Base-by-base conservation (phyloP, 2,797 vertebrate genomes). In the Apogon talboti region DNA sequence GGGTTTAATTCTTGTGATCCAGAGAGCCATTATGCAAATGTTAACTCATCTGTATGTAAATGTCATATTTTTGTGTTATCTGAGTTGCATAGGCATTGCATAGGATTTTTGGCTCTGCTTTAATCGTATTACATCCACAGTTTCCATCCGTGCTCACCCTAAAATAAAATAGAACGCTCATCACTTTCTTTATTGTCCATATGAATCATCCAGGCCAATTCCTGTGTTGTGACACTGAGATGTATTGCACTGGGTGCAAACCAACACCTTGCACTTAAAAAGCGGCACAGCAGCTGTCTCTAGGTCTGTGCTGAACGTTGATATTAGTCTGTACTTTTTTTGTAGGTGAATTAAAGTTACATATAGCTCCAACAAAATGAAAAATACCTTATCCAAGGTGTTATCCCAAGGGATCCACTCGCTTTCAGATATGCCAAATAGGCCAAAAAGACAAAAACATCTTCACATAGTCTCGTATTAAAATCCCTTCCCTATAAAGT, bases 21-120 rank as follows among this genome's bases (percentile, higher is more conserved):
- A 11, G 64, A 71, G 61, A 64, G 49, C 66, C 58, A 79, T 86
- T 84, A 88, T 87, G 82, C 76, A 85, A 88, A 86, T 79, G 59
- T 68, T 57, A 66, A 41, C 77, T 81, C 83, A 78, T 88, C 65
- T 83, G 69, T 77, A 85, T 87, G 86, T 76, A 83, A 87, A 87
- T 85, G 56, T 67, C 53, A 51, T 76, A 54, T 73, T 77, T 74
- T 67, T 42, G 35, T 64, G 19, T 71, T 63, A 81, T 78, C 49
- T 41, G 44, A 62, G 58, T 64, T 24, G 72, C 54, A 58, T 33
- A 42, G 30, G 46, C 9, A 47, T 82, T 55, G 73, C 38, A 41
- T 12, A 14, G 30, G 58, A 45, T 48, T 71, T 74, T 66, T 38
- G 55, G 46, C 45, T 66, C 58, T 60, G 55, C 15, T 59, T 73